Evolutionary conservation across 2,113 vertebrate species (phyloP).

Genomic region (Apteryx owenii): DNA sequence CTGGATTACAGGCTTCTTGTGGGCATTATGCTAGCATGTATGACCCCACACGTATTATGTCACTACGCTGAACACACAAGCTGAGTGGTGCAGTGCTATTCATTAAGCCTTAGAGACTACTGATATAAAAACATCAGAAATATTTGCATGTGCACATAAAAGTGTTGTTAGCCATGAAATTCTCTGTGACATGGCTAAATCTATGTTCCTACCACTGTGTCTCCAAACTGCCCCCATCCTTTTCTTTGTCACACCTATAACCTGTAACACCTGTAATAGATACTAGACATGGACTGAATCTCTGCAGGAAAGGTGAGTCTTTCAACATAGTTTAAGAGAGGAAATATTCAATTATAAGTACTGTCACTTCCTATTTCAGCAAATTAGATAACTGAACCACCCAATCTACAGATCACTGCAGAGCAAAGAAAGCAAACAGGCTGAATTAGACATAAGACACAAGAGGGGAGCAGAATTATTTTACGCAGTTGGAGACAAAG

Average conservation of each 20-base stretch:
- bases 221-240: not conserved
- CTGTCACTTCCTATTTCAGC: not conserved
- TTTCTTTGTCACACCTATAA: not conserved
- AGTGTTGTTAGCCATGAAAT: not conserved
- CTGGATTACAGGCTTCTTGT: conserved; percentile 25
- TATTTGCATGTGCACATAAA: not conserved
- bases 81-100: not conserved
- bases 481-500: not conserved
- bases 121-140: not conserved
- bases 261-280: not conserved
- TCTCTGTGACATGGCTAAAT: not conserved
- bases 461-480: conserved; percentile 1
- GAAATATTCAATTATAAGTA: not conserved
- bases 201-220: not conserved
- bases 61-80: accelerated
- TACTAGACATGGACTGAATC: not conserved
- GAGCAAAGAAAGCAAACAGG: not conserved
- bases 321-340: not conserved
- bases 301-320: not conserved
- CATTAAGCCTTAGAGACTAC: not conserved
- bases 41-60: not conserved
- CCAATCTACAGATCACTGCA: not conserved
- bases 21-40: not conserved
- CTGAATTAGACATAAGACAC: conserved; percentile 9
- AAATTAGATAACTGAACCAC: not conserved